Conservation (phyloP, 2,888 invertebrate species). For the Graphium colonna region DNA sequence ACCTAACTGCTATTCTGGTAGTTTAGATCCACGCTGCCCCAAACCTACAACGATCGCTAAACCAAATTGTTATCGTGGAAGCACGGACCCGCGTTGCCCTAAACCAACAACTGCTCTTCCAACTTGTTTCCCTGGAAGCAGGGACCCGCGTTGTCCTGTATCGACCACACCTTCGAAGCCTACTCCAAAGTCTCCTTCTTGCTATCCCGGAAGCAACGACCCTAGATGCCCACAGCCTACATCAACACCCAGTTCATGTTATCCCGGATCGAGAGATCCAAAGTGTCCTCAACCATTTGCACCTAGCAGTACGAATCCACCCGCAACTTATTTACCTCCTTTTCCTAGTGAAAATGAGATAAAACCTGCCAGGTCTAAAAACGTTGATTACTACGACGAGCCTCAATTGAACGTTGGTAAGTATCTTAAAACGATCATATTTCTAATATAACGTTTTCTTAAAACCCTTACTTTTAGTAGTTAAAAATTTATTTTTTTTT, state of each 20-base stretch:
- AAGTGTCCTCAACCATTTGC: slow-evolving; percentile 67
- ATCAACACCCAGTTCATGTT: slow-evolving; percentile 61
- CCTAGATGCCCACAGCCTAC: slow-evolving; percentile 36
- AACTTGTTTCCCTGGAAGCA: not conserved
- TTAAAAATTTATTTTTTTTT: no score
- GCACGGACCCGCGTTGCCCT: slow-evolving; percentile 26
- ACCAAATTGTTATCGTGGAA: slow-evolving; percentile 19
- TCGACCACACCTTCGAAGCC: not conserved
- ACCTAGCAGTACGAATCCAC: slow-evolving; percentile 62
- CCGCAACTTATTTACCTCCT: slow-evolving; percentile 71
- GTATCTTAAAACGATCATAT: no score
- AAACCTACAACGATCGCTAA: slow-evolving; percentile 23
- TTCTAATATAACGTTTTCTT: no score
- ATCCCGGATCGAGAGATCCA: slow-evolving; percentile 61
- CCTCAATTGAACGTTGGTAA: slow-evolving; percentile 53
- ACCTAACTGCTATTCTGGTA: slow-evolving; percentile 27
- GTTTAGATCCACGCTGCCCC: slow-evolving; percentile 42
- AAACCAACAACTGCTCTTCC: slow-evolving; percentile 30
- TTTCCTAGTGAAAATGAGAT: slow-evolving; percentile 66
- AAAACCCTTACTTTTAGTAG: no score
- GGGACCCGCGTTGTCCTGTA: not conserved
- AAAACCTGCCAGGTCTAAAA: slow-evolving; percentile 45
- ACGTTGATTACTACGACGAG: slow-evolving; percentile 50
- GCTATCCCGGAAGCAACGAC: slow-evolving; percentile 34
- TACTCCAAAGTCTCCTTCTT: no score